A percentile compares a stretch with the other conserved stretches of the same genome.
phyloP scores from a whole-genome alignment of 2,888 invertebrate species.

The Aphidoletes aphidimyza region DNA sequence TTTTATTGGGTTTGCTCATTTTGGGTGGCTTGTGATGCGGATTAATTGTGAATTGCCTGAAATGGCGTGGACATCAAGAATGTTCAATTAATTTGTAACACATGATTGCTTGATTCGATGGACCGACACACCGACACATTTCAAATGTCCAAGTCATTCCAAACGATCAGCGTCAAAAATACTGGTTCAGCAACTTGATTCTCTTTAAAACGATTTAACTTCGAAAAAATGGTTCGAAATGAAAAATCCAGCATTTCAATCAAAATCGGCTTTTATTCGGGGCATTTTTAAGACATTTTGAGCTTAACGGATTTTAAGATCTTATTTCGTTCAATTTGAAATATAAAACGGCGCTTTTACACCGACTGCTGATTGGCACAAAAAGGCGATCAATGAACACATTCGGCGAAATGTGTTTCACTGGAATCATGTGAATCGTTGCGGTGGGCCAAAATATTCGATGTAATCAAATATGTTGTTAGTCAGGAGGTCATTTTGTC shows the following conservation, averaged over 20 bases:
- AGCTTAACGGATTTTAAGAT: background rate
- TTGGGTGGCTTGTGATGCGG: background rate
- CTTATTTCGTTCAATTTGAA: background rate
- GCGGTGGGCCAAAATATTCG: background rate
- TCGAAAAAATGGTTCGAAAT: background rate
- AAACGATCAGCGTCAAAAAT: conserved; percentile 10
- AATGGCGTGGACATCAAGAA: background rate
- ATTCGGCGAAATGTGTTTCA: background rate
- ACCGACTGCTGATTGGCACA: background rate
- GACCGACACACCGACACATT: background rate
- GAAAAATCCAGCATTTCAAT: background rate
- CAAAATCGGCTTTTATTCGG: background rate
- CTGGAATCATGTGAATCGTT: background rate
- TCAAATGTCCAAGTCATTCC: background rate
- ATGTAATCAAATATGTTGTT: background rate
- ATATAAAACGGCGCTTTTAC: background rate
- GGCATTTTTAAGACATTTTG: background rate
- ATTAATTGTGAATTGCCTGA: background rate
- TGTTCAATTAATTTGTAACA: conserved; percentile 23
- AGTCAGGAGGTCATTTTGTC: background rate
- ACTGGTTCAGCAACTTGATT: conserved; percentile 16
- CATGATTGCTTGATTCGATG: background rate
- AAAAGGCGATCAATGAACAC: background rate
- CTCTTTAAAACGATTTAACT: background rate
- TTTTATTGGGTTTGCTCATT: background rate